Evolutionary conservation across 2,797 vertebrate species (phyloP).

Genomic region (Xenentodon cancila): DNA sequence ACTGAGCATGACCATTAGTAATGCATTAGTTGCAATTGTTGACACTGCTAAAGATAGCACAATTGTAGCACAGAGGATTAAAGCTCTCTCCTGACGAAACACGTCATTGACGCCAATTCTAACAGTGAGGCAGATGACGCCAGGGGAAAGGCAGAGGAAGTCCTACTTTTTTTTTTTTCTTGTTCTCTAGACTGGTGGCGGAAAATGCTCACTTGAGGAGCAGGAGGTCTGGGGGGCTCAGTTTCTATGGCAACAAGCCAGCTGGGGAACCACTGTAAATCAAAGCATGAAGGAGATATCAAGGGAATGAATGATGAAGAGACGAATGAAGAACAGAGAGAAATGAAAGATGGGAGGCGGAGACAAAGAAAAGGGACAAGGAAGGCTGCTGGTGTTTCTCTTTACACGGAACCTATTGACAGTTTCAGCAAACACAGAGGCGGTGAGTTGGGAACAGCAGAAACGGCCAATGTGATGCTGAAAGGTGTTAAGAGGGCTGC

Average conservation of each 20-base stretch:
- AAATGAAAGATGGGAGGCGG: slow-evolving; percentile 23
- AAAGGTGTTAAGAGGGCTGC: background rate
- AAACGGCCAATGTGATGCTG: slow-evolving; percentile 3
- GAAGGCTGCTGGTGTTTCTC: background rate
- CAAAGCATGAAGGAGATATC: slow-evolving; percentile 78
- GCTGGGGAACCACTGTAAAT: slow-evolving; percentile 76
- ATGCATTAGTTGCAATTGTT: slow-evolving; percentile 16
- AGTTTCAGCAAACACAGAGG: slow-evolving; percentile 30
- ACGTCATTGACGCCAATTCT: slow-evolving; percentile 20
- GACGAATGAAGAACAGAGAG: slow-evolving; percentile 42
- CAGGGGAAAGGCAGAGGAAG: slow-evolving; percentile 26
- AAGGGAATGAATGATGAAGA: slow-evolving; percentile 69
- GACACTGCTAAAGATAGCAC: slow-evolving; percentile 22
- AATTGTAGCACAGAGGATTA: slow-evolving; percentile 20
- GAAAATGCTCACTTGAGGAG: slow-evolving; percentile 56
- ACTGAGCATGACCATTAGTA: slow-evolving; percentile 6
- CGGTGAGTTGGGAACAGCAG: slow-evolving; percentile 16
- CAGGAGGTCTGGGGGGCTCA: slow-evolving; percentile 66
- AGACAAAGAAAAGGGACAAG: slow-evolving; percentile 7
- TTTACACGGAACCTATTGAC: slow-evolving; percentile 60
- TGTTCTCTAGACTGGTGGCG: slow-evolving; percentile 59
- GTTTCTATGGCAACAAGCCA: slow-evolving; percentile 83
- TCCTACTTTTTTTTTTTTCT: slow-evolving; percentile 27
- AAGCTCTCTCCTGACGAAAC: slow-evolving; percentile 11
- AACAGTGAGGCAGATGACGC: slow-evolving; percentile 15